These are phyloP conservation scores for Achlya flavicornis DNA, from an alignment of 2,888 invertebrate species.

Conservation along the genomic window DNA sequence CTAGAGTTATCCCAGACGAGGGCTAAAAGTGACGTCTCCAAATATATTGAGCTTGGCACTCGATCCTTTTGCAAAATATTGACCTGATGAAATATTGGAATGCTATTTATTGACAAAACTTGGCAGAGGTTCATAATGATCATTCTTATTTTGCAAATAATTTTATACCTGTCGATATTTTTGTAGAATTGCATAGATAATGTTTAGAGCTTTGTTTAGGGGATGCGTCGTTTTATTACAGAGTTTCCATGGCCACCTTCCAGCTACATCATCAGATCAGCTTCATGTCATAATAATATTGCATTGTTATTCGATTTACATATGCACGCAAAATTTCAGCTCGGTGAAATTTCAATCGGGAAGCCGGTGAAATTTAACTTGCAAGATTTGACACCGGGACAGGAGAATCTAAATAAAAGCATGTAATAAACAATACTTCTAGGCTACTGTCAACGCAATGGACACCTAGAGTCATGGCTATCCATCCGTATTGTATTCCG, in stretches of 20 bases:
- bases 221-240: too few species aligned
- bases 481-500: not conserved
- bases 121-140: not conserved
- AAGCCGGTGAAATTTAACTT: too few species aligned
- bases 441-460: not conserved
- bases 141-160: too few species aligned
- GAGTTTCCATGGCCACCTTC: too few species aligned
- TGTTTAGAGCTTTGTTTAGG: not conserved
- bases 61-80: slow-evolving; percentile 2
- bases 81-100: not conserved
- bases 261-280: too few species aligned
- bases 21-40: not conserved
- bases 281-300: too few species aligned
- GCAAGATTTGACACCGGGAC: too few species aligned
- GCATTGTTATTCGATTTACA: too few species aligned
- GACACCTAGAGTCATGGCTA: not conserved
- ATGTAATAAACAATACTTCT: too few species aligned
- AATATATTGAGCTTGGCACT: not conserved
- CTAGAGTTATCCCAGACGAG: not conserved
- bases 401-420: too few species aligned
- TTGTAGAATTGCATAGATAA: not conserved
- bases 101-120: not conserved
- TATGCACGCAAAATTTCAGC: too few species aligned
- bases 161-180: not conserved
- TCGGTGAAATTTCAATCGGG: too few species aligned